Conservation (phyloP, 2,113 vertebrate genomes). For the Elaphurus davidianus region DNA sequence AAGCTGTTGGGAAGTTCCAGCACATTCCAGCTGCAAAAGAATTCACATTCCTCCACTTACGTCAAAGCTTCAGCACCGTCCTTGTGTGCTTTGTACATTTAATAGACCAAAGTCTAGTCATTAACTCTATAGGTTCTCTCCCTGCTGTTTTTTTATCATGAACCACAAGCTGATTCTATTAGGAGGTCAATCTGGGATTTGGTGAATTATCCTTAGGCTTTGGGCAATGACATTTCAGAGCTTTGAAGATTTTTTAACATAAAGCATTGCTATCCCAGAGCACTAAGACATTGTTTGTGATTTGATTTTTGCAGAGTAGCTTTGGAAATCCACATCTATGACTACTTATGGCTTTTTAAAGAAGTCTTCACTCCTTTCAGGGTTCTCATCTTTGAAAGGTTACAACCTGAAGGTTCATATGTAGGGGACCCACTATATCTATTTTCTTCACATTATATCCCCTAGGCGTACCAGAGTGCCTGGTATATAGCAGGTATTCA, state of each 20-base stretch:
- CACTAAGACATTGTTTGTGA: not conserved
- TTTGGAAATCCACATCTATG: not conserved
- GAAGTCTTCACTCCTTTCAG: not conserved
- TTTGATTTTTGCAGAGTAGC: not conserved
- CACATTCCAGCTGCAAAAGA: slow-evolving; percentile 72
- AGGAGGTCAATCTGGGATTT: slow-evolving; percentile 15
- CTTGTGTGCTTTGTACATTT: slow-evolving; percentile 51
- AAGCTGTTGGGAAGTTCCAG: slow-evolving; percentile 64
- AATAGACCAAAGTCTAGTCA: slow-evolving; percentile 59
- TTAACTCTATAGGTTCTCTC: slow-evolving; percentile 47
- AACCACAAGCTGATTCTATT: slow-evolving; percentile 23
- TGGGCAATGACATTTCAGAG: slow-evolving; percentile 8
- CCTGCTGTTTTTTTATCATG: slow-evolving; percentile 41
- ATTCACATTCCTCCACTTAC: slow-evolving; percentile 50
- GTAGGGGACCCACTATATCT: not conserved
- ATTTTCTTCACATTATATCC: not conserved
- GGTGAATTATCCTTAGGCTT: slow-evolving; percentile 38
- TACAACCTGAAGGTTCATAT: not conserved
- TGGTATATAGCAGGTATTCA: not conserved
- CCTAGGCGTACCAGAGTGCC: not conserved
- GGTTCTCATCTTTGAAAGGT: not conserved
- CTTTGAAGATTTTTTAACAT: not conserved
- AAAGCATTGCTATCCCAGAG: not conserved
- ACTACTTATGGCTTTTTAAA: not conserved
- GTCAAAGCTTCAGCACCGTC: slow-evolving; percentile 35